phyloP scores from a whole-genome alignment of 1,140 invertebrate genomes.

The Arion vulgaris region DNA sequence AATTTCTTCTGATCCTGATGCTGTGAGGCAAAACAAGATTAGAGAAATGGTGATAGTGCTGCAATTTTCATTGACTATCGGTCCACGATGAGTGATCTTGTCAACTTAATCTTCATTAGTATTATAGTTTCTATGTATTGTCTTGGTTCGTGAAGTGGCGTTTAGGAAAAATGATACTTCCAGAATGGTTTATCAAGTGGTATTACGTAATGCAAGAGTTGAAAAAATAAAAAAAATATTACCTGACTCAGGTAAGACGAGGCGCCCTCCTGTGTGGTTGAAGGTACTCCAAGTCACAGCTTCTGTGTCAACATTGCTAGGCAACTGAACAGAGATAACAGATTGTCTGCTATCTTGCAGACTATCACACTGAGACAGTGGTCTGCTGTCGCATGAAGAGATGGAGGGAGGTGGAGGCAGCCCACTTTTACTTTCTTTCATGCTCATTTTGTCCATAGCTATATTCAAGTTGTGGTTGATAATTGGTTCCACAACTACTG shows the following conservation, averaged over 20 bases:
- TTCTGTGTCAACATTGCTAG: conserved; percentile 74
- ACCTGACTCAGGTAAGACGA: conserved; percentile 84
- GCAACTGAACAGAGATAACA: conserved; percentile 63
- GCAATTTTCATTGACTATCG: too few species aligned
- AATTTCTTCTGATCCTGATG: too few species aligned
- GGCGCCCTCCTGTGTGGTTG: conserved; percentile 83
- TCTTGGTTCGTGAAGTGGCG: too few species aligned
- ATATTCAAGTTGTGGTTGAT: conserved; percentile 51
- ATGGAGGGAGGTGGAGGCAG: conserved; percentile 42
- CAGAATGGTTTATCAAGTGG: too few species aligned
- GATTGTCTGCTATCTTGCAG: conserved; percentile 64
- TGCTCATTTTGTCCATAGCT: conserved; percentile 54
- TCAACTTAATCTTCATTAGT: too few species aligned
- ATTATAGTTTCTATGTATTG: too few species aligned
- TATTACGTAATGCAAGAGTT: too few species aligned
- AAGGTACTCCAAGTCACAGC: conserved; percentile 77
- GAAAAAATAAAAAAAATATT: too few species aligned
- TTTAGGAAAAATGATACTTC: too few species aligned
- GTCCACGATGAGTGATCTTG: too few species aligned
- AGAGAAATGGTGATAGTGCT: too few species aligned
- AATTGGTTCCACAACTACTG: conserved; percentile 46
- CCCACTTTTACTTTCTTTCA: conserved; percentile 52
- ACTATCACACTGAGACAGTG: conserved; percentile 56
- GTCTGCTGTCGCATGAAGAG: conserved; percentile 41
- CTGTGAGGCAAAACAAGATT: too few species aligned